These are phyloP conservation scores for Tethya wilhelma DNA, from an alignment of 37 sponge, comb jelly and placozoan genomes.

Conservation along the genomic window DNA sequence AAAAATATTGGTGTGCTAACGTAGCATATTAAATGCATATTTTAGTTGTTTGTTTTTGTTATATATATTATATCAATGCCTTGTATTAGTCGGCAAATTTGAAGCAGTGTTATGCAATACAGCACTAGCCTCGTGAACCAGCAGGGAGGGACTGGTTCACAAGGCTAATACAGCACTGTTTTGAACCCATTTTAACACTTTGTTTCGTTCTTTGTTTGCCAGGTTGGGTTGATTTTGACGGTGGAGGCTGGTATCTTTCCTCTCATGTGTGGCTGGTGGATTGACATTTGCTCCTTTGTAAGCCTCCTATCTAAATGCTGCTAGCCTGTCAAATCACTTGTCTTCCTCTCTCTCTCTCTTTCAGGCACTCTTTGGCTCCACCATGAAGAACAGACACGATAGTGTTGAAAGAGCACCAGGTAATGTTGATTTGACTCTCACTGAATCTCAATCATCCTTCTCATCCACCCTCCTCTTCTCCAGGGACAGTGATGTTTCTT, in stretches of 20 bases:
- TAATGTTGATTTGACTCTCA: neutral
- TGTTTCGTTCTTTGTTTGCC: too few relatives aligned
- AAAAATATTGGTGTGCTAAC: too few relatives aligned
- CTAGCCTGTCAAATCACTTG: neutral
- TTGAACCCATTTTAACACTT: too few relatives aligned
- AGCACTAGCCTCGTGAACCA: too few relatives aligned
- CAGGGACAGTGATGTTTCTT: slow-evolving; percentile 87
- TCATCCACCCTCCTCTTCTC: neutral
- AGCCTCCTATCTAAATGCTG: neutral
- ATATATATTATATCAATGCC: too few relatives aligned
- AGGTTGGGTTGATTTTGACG: slow-evolving; percentile 76
- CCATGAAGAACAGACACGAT: slow-evolving; percentile 61
- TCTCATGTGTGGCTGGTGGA: slow-evolving; percentile 96
- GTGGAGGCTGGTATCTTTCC: slow-evolving; percentile 95
- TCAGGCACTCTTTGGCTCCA: slow-evolving; percentile 79
- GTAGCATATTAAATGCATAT: too few relatives aligned
- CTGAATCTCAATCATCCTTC: neutral
- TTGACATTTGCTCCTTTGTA: slow-evolving; percentile 96
- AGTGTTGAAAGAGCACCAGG: slow-evolving; percentile 73
- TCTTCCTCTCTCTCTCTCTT: neutral
- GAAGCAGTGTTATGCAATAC: too few relatives aligned
- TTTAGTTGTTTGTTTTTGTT: too few relatives aligned
- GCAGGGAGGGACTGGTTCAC: too few relatives aligned
- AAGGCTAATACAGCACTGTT: too few relatives aligned
- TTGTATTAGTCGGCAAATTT: too few relatives aligned